Conservation (phyloP, 2,888 invertebrate species). For the Anoplius nigerrimus region DNA sequence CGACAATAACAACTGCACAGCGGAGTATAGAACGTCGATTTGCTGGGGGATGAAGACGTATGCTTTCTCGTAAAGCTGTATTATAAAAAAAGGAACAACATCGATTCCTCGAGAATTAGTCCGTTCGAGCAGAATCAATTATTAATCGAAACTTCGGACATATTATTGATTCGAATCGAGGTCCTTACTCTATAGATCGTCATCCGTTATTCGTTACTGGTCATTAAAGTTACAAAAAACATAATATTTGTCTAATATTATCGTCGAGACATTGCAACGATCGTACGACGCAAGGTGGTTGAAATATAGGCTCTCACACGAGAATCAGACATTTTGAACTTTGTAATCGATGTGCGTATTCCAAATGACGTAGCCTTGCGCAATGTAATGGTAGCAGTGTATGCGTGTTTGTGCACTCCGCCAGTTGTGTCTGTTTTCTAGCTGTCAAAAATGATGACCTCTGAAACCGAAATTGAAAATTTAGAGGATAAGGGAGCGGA, state of each 20-base stretch:
- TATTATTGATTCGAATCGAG: no score
- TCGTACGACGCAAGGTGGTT: no score
- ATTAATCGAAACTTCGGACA: no score
- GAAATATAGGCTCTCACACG: background rate
- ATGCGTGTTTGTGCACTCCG: background rate
- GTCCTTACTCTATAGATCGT: no score
- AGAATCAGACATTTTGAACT: conserved; percentile 21
- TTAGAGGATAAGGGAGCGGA: conserved; percentile 52
- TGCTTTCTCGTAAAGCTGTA: background rate
- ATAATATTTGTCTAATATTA: no score
- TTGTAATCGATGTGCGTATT: conserved; percentile 39
- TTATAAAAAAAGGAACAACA: background rate
- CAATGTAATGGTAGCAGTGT: conserved; percentile 15
- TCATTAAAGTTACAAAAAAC: no score
- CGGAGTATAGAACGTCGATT: conserved; percentile 2
- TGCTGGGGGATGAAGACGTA: background rate
- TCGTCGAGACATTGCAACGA: no score
- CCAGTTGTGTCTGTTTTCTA: conserved; percentile 22
- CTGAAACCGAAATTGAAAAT: conserved; percentile 62
- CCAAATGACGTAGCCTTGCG: conserved; percentile 19
- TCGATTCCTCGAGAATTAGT: no score
- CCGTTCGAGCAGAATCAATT: no score
- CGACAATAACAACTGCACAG: conserved; percentile 22
- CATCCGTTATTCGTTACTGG: no score
- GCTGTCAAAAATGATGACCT: conserved; percentile 66